Evolutionary conservation across 2,113 vertebrate genomes (phyloP).

Genomic region (Hypocryptadius cinnamomeus): DNA sequence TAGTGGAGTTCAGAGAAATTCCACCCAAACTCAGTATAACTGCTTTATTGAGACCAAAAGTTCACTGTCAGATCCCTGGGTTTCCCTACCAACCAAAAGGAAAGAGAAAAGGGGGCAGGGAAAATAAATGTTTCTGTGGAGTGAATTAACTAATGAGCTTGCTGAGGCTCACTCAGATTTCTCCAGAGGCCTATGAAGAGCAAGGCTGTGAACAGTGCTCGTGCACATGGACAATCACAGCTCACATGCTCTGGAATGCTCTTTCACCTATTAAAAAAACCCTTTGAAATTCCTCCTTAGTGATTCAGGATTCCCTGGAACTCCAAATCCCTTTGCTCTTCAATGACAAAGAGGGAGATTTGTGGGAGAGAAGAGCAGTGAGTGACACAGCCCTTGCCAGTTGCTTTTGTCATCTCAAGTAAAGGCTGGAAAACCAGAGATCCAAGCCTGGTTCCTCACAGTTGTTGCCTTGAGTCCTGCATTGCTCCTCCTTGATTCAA

Average conservation of each 20-base stretch:
- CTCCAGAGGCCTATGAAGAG: conserved; percentile 41
- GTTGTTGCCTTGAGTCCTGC: background rate
- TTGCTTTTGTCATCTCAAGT: background rate
- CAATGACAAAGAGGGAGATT: background rate
- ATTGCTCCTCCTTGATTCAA: background rate
- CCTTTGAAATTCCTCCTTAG: background rate
- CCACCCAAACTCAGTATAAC: background rate
- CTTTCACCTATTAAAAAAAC: conserved; percentile 22
- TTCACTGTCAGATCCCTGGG: background rate
- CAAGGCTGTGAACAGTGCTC: background rate
- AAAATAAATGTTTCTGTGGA: background rate
- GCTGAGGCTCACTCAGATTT: conserved; percentile 18
- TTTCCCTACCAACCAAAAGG: background rate
- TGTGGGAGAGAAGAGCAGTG: background rate
- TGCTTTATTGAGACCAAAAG: conserved; percentile 1
- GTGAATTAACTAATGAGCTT: conserved; percentile 27
- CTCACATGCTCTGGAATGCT: conserved; percentile 38
- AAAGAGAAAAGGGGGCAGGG: background rate
- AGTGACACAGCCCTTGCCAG: background rate
- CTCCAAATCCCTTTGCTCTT: background rate
- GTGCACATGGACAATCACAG: conserved; percentile 29
- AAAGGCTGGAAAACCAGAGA: background rate
- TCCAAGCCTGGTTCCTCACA: background rate
- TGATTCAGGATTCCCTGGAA: background rate
- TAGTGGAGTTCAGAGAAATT: background rate